phyloP scores from a whole-genome alignment of 2,888 invertebrate species.

The Cyclophora punctaria region DNA sequence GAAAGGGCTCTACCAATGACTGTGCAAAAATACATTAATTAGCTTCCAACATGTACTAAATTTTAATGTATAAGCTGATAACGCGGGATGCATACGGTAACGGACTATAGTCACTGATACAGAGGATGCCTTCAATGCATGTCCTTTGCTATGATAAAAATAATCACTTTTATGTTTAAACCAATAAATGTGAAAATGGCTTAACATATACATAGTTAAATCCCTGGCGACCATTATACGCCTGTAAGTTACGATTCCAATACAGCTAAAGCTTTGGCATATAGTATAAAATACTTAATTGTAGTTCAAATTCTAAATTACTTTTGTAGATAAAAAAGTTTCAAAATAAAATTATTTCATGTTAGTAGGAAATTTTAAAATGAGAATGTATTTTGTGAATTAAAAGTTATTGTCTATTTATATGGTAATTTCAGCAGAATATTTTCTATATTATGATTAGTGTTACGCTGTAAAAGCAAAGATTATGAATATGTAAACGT shows the following conservation, averaged over 20 bases:
- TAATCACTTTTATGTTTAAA: too few species aligned
- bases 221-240: too few species aligned
- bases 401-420: constrained; percentile 47
- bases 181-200: neutral
- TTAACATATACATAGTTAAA: neutral
- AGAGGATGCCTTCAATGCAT: too few species aligned
- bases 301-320: constrained; percentile 4
- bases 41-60: too few species aligned
- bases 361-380: constrained; percentile 41
- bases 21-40: too few species aligned
- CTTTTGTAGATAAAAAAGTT: constrained; percentile 16
- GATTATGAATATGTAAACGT: constrained; percentile 52
- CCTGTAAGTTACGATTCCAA: neutral
- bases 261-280: constrained; percentile 1
- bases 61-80: too few species aligned
- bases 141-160: too few species aligned
- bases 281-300: neutral
- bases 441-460: constrained; percentile 64
- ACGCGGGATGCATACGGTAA: too few species aligned
- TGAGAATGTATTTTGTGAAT: constrained; percentile 54
- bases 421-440: constrained; percentile 52
- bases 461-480: constrained; percentile 58
- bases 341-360: constrained; percentile 27
- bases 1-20: too few species aligned
- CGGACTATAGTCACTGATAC: too few species aligned